A percentile compares a stretch with the other conserved stretches of the same genome.
phyloP scores from a whole-genome alignment of 2,113 vertebrate genomes.

The Perca fluviatilis region DNA sequence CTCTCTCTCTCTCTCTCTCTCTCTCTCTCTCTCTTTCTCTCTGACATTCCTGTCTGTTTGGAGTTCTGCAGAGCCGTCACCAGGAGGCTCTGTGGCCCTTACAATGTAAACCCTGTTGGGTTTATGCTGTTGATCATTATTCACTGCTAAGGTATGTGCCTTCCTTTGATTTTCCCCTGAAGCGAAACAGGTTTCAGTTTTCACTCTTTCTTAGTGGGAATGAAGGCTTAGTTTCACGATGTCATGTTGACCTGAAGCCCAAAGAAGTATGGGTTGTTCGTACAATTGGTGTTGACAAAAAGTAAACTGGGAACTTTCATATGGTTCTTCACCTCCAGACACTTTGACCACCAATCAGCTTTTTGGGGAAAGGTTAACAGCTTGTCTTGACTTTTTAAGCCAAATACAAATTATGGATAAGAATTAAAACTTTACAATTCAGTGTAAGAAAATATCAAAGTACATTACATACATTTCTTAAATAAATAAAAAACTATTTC shows the following conservation, averaged over 20 bases:
- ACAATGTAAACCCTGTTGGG: slow-evolving; percentile 11
- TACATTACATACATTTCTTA: neutral
- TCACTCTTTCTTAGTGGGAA: slow-evolving; percentile 74
- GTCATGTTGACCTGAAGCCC: slow-evolving; percentile 69
- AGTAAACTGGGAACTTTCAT: slow-evolving; percentile 33
- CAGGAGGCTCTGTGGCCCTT: slow-evolving; percentile 77
- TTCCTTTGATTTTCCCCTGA: slow-evolving; percentile 81
- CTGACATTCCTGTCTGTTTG: slow-evolving; percentile 49
- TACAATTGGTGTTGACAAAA: slow-evolving; percentile 23
- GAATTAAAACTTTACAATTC: neutral
- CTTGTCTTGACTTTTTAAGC: neutral
- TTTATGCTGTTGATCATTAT: slow-evolving; percentile 76
- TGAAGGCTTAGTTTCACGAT: slow-evolving; percentile 67
- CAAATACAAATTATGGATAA: neutral
- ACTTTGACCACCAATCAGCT: slow-evolving; percentile 10
- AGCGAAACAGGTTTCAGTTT: slow-evolving; percentile 81
- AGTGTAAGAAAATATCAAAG: neutral
- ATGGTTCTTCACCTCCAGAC: slow-evolving; percentile 1
- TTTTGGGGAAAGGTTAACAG: slow-evolving; percentile 19
- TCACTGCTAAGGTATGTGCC: slow-evolving; percentile 82
- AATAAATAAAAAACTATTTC: neutral
- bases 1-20: slow-evolving; percentile 38
- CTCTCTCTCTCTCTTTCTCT: slow-evolving; percentile 60
- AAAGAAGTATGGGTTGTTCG: slow-evolving; percentile 27
- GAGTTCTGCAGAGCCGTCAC: slow-evolving; percentile 42